phyloP scores from a whole-genome alignment of 2,113 vertebrate species.

The Phylloscopus whistleri region DNA sequence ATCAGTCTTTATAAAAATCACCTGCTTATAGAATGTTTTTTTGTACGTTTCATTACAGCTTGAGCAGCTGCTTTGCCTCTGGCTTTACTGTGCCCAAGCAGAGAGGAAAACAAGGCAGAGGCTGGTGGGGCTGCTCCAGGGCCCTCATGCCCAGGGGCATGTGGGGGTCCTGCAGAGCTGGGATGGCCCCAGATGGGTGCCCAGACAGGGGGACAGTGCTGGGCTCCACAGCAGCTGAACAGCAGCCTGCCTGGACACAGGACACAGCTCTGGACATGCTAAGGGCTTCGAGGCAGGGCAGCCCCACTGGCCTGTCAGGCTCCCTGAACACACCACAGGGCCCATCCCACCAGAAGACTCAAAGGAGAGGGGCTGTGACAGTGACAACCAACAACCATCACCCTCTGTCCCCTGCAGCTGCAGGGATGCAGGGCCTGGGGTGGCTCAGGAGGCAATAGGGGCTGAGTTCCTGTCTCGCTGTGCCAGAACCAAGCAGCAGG shows the following conservation, averaged over 20 bases:
- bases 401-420: neutral
- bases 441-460: fast-evolving
- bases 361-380: fast-evolving
- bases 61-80: neutral
- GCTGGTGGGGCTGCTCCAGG: fast-evolving
- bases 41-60: neutral
- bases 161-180: neutral
- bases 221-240: fast-evolving
- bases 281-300: neutral
- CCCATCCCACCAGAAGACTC: neutral
- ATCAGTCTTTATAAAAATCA: slow-evolving; percentile 8
- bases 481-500: neutral
- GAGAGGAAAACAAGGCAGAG: neutral
- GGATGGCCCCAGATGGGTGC: neutral
- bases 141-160: neutral
- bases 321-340: neutral
- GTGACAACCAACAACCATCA: fast-evolving
- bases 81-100: neutral
- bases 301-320: fast-evolving
- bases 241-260: neutral
- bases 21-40: neutral
- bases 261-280: fast-evolving
- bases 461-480: fast-evolving
- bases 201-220: neutral
- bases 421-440: fast-evolving